Evolutionary conservation across 2,888 invertebrate species (phyloP).

Genomic region (Xanthia togata): DNA sequence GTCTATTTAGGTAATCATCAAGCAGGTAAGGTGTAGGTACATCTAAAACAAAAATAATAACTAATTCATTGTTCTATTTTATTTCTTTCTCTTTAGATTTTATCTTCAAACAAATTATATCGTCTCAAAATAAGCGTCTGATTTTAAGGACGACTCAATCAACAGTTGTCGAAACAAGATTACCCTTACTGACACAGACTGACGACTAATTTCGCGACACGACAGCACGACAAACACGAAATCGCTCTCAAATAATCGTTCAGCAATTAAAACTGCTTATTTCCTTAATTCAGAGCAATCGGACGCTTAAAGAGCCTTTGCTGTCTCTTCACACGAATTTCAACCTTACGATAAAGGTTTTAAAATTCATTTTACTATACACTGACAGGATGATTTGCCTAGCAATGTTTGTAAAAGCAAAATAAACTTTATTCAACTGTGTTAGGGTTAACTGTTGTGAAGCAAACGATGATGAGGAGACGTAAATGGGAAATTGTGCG

Average conservation of each 20-base stretch:
- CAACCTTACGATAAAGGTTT: conserved; percentile 34
- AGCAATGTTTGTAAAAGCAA: conserved; percentile 57
- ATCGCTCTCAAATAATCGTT: conserved; percentile 84
- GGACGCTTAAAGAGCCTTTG: conserved; percentile 79
- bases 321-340: conserved; percentile 58
- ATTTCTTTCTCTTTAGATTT: not conserved
- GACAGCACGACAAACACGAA: conserved; percentile 74
- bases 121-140: conserved; percentile 32
- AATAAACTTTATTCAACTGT: conserved; percentile 61
- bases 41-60: not conserved
- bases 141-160: conserved; percentile 43
- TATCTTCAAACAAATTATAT: conserved; percentile 12
- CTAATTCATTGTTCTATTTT: not conserved
- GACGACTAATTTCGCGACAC: conserved; percentile 68
- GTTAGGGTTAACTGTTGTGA: conserved; percentile 70
- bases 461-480: conserved; percentile 75
- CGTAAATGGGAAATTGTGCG: conserved; percentile 89
- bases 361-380: conserved; percentile 52
- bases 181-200: conserved; percentile 44
- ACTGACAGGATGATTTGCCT: conserved; percentile 67
- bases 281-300: conserved; percentile 88
- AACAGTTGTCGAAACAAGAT: conserved; percentile 43
- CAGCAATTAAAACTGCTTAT: conserved; percentile 88
- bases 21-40: not conserved
- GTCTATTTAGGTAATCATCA: not conserved